Evolutionary conservation across 2,113 vertebrate genomes (phyloP).

Genomic region (Pseudorhombus dupliciocellatus): DNA sequence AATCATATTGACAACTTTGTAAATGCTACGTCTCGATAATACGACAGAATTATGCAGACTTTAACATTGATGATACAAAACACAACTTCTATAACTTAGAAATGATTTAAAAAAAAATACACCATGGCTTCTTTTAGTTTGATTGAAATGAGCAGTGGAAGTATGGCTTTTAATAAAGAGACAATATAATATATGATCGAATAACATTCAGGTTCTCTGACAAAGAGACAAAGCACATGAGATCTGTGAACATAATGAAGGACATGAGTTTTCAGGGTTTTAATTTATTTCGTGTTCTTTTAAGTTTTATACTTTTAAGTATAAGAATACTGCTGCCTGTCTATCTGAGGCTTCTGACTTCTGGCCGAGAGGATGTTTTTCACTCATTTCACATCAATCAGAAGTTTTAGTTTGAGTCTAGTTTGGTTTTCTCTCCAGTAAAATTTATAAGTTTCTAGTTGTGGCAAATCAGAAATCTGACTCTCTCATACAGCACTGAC

Average conservation of each 20-base stretch:
- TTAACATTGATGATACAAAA: conserved; percentile 44
- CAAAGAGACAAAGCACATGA: neutral
- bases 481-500: neutral
- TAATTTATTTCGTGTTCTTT: neutral
- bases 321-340: neutral
- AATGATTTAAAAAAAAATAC: conserved; percentile 18
- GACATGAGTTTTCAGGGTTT: neutral
- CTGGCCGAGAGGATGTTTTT: neutral
- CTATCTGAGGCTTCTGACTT: neutral
- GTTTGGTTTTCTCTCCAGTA: neutral
- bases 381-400: neutral
- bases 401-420: neutral
- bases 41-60: conserved; percentile 52
- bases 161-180: conserved; percentile 58
- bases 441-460: conserved; percentile 1
- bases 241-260: neutral
- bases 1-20: conserved; percentile 40
- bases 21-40: conserved; percentile 47
- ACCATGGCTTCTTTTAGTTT: conserved; percentile 53
- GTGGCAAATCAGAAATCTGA: neutral
- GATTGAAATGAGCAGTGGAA: conserved; percentile 57
- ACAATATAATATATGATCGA: conserved; percentile 39
- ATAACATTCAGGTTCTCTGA: conserved; percentile 18
- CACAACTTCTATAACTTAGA: conserved; percentile 22
- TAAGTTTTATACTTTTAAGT: neutral